A percentile compares a stretch with the other conserved stretches of the same genome.
These are phyloP conservation scores for Ornithoptera alexandrae DNA, from an alignment of 2,888 invertebrate species.

Conservation along the genomic window DNA sequence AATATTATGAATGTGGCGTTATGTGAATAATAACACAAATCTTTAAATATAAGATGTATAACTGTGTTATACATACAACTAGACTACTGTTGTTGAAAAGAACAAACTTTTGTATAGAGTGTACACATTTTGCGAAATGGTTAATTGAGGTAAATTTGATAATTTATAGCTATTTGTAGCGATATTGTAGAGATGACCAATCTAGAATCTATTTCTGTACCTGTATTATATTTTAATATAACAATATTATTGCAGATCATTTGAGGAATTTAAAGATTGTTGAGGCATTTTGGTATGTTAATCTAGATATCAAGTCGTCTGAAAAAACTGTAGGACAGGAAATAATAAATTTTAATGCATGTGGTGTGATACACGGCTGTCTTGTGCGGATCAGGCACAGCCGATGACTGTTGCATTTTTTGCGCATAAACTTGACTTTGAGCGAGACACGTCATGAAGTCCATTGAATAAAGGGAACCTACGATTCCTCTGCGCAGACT, in stretches of 20 bases:
- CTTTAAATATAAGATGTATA: background rate
- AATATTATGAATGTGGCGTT: too few species aligned
- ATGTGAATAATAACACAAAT: background rate
- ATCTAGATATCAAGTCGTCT: background rate
- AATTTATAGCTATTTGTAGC: background rate
- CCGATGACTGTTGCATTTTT: constrained; percentile 37
- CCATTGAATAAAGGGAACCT: constrained; percentile 32
- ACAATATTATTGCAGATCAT: too few species aligned
- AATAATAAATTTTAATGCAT: background rate
- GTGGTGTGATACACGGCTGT: constrained; percentile 9
- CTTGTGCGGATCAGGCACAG: constrained; percentile 31
- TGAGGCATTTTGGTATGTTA: background rate
- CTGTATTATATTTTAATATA: background rate
- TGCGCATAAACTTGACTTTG: constrained; percentile 49
- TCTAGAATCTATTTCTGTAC: background rate
- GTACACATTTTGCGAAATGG: too few species aligned
- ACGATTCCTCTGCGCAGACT: constrained; percentile 52
- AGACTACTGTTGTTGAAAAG: too few species aligned
- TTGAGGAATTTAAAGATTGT: too few species aligned
- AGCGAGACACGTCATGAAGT: constrained; percentile 40
- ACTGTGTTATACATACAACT: too few species aligned
- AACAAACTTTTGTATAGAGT: too few species aligned
- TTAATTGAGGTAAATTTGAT: background rate
- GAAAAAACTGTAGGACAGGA: background rate
- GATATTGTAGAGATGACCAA: background rate